Evolutionary conservation across 2,113 vertebrate species (phyloP), one percentile per base, ranked within the genome.

Genomic region (Fukomys damarensis): DNA sequence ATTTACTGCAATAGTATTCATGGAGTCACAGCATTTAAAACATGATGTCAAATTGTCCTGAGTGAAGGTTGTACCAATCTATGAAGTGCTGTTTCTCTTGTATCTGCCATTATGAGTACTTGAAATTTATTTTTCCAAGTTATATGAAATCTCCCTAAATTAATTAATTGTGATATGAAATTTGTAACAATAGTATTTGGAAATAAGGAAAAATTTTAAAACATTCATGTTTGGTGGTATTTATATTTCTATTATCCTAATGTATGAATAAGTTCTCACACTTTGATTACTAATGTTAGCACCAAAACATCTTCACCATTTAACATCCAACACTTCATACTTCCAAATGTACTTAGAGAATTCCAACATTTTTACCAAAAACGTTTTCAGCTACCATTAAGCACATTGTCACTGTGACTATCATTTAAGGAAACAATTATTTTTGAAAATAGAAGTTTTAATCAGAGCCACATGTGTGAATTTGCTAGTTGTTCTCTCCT

Each of bases 401-500:
- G 41, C 38, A 54, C 14, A 14, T 82, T 74, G 70, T 65, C 88
- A 94, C n/a, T 38, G 12, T 54, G n/a, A 41, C 43, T 79, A 70
- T 92, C 54, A 91, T 72, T 96, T 76, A 70, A 79, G 56, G 74
- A 91, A 97, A 86, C 12, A 96, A 83, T 70, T 82, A 88, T 46
- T 77, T 93, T 97, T 52, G 26, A 86, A 81, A 96, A 80, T 35
- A 68, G 10, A 89, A 83, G 32, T 83, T 97, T 95, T 76, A 89
- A 95, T 88, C 66, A 93, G 86, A 96, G 74, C 28, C 96, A 95
- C 54, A 87, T 76, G 89, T 95, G 84, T 94, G 79, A 95, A 96
- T 96, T 95, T 94, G 91, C 52, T 59, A 82, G 74, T 82, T 76
- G 38, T 79, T 95, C 79, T 91, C 97, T 86, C 94, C 95, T 89